Conservation (phyloP, 53 echinoderm and acorn worm species). For the Actinopyga echinites region DNA sequence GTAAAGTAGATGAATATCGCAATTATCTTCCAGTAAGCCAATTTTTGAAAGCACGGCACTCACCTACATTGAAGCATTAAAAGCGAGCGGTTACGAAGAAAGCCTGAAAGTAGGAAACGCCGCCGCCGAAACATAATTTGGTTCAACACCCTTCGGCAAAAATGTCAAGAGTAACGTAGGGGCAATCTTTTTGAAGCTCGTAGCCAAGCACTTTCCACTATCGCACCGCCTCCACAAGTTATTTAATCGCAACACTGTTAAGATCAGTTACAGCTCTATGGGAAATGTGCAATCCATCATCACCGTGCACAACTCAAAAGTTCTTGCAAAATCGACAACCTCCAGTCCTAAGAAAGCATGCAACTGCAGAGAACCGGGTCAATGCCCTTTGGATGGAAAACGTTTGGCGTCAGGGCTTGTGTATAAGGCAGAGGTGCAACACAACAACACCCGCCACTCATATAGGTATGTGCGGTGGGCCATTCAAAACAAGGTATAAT, state of each 20-base stretch:
- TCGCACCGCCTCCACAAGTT: too few species aligned
- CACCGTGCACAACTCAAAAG: constrained; percentile 6
- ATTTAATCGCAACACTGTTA: constrained; percentile 16
- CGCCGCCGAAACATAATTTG: too few species aligned
- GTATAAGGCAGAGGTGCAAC: background rate
- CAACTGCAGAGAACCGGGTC: background rate
- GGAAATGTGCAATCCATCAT: constrained; percentile 15
- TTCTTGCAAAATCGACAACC: background rate
- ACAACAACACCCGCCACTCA: background rate
- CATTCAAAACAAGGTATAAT: background rate
- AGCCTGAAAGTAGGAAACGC: background rate
- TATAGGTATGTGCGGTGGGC: background rate
- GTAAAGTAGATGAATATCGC: too few species aligned
- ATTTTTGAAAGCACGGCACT: background rate
- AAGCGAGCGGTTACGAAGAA: too few species aligned
- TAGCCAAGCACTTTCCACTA: too few species aligned
- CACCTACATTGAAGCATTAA: background rate
- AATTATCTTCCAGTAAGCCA: background rate
- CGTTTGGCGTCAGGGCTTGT: background rate
- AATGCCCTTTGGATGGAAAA: background rate
- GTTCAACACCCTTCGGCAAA: background rate
- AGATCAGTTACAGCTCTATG: constrained; percentile 43
- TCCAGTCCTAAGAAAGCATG: background rate
- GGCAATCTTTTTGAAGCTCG: too few species aligned
- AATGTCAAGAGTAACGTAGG: too few species aligned